Conservation (phyloP, 2,113 vertebrate genomes). For the Girardinichthys multiradiatus region DNA sequence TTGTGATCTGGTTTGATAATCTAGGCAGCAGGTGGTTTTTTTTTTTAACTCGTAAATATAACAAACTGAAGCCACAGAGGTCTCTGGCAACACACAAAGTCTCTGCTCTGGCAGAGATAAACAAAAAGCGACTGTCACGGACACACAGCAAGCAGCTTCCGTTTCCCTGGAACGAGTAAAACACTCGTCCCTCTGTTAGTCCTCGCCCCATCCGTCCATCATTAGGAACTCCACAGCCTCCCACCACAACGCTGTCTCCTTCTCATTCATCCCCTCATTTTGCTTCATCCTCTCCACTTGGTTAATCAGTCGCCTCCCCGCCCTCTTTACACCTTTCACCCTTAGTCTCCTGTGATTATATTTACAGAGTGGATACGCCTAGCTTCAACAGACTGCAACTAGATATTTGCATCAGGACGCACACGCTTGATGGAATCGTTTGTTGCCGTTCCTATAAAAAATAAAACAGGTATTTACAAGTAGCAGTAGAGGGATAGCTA, state of each 20-base stretch:
- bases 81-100: constrained; percentile 21
- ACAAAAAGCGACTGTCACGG: constrained; percentile 41
- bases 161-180: constrained; percentile 43
- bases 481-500: too few relatives aligned
- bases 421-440: constrained; percentile 5
- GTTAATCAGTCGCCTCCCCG: constrained; percentile 2
- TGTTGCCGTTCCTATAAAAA: neutral
- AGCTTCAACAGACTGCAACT: constrained; percentile 5
- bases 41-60: constrained; percentile 9
- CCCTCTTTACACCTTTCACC: constrained; percentile 9
- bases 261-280: constrained; percentile 35
- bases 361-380: constrained; percentile 13
- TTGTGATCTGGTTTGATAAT: constrained; percentile 47
- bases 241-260: constrained; percentile 42
- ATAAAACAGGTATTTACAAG: too few relatives aligned
- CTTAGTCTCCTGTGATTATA: constrained; percentile 19
- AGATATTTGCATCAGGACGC: neutral
- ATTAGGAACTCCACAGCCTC: constrained; percentile 36
- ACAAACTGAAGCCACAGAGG: constrained; percentile 30
- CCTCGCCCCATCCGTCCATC: constrained; percentile 39
- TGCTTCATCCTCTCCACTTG: constrained; percentile 25
- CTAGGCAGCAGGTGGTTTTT: constrained; percentile 49
- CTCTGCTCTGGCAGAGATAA: constrained; percentile 13
- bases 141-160: constrained; percentile 58
- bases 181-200: constrained; percentile 65